Percentiles rank a stretch among this genome's conserved stretches.
Evolutionary conservation across 2,888 invertebrate species (phyloP).

Genomic region (Drosophila mercatorum): DNA sequence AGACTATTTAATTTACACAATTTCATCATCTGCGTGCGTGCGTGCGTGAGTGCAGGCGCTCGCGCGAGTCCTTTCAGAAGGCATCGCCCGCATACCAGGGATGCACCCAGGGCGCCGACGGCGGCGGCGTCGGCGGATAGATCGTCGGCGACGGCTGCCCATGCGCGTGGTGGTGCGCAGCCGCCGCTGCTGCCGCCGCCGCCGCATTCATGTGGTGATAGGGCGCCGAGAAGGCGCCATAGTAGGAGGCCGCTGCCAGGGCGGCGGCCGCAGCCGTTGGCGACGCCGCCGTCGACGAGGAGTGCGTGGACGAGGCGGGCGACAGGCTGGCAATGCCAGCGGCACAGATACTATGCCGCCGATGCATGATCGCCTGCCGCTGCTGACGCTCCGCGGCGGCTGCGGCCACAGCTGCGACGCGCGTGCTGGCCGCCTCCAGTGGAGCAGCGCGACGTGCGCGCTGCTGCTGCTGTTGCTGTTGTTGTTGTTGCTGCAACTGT

Average conservation of each 20-base stretch:
- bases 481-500: background rate
- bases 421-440: slow-evolving; percentile 17
- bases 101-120: slow-evolving; percentile 85
- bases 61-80: slow-evolving; percentile 65
- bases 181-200: slow-evolving; percentile 58
- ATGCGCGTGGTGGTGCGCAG: slow-evolving; percentile 69
- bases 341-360: slow-evolving; percentile 61
- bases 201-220: slow-evolving; percentile 62
- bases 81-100: slow-evolving; percentile 85
- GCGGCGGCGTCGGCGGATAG: slow-evolving; percentile 85
- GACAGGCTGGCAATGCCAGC: slow-evolving; percentile 60
- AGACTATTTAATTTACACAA: slow-evolving; percentile 48
- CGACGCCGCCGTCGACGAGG: slow-evolving; percentile 52
- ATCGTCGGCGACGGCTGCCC: slow-evolving; percentile 85
- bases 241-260: slow-evolving; percentile 67
- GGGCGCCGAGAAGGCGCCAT: slow-evolving; percentile 71
- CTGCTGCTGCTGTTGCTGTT: background rate
- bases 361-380: slow-evolving; percentile 55
- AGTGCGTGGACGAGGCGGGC: slow-evolving; percentile 52
- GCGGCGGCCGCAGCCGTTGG: slow-evolving; percentile 74
- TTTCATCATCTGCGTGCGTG: slow-evolving; percentile 2
- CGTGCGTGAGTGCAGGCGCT: slow-evolving; percentile 1
- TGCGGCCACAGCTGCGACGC: slow-evolving; percentile 35
- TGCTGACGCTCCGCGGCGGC: slow-evolving; percentile 46
- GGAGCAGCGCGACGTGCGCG: background rate